phyloP scores from a whole-genome alignment of 30 jellyfish, hydroid and myxozoan species.

The Nemopilema nomurai region DNA sequence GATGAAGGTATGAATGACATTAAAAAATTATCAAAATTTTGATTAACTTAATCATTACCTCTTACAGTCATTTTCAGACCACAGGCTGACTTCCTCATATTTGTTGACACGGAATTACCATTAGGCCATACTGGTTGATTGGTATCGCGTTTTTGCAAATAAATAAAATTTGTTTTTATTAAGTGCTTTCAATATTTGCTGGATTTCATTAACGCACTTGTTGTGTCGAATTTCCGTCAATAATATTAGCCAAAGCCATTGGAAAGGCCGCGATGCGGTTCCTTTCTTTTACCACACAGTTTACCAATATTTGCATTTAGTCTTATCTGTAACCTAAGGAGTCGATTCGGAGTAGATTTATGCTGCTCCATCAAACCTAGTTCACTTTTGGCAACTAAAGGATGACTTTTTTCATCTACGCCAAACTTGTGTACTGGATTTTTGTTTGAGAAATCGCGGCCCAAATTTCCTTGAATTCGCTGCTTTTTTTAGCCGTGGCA shows the following conservation, averaged over 20 bases:
- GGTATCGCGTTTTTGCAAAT: background rate
- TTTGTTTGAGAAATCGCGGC: slow-evolving; percentile 11
- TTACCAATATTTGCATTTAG: background rate
- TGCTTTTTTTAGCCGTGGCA: background rate
- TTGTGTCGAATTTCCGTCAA: background rate
- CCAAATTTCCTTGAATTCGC: slow-evolving; percentile 5
- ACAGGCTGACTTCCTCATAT: background rate
- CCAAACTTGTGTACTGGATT: background rate
- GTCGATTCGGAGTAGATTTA: background rate
- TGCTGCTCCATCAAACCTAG: no score
- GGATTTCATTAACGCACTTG: no score
- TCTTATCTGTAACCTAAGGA: background rate
- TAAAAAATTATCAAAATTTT: background rate
- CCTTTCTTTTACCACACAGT: background rate
- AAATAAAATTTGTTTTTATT: no score
- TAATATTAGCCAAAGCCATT: background rate
- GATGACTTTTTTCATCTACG: no score
- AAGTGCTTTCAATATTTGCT: no score
- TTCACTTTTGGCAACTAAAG: no score
- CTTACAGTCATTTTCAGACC: background rate
- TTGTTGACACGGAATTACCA: background rate
- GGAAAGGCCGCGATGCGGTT: background rate
- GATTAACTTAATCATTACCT: background rate
- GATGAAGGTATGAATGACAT: slow-evolving; percentile 84
- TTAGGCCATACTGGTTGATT: slow-evolving; percentile 5